phyloP scores from a whole-genome alignment of 2,888 invertebrate genomes.

The Selenia dentaria region DNA sequence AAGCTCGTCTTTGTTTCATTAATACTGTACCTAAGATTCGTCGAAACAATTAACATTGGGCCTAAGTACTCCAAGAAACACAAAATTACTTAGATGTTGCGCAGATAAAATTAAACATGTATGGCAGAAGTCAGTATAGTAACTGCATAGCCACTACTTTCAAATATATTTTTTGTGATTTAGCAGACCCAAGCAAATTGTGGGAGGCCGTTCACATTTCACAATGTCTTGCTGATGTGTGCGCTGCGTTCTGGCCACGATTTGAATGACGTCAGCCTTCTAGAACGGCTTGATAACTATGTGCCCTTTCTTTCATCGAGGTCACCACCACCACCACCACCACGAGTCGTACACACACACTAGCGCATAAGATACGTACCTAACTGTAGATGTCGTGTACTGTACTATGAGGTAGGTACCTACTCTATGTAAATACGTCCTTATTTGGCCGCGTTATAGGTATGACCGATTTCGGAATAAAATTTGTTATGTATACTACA shows the following conservation, averaged over 20 bases:
- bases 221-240: conserved; percentile 72
- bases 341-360: conserved; percentile 73
- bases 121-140: conserved; percentile 75
- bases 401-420: too few species aligned
- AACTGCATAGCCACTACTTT: conserved; percentile 81
- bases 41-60: conserved; percentile 77
- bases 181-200: conserved; percentile 69
- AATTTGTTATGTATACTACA: too few species aligned
- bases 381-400: conserved; percentile 31
- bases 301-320: conserved; percentile 72
- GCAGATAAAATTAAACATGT: conserved; percentile 74
- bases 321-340: too few species aligned
- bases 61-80: conserved; percentile 70
- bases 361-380: conserved; percentile 45
- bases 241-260: conserved; percentile 67
- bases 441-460: conserved; percentile 51
- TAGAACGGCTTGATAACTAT: conserved; percentile 72
- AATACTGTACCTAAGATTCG: conserved; percentile 82
- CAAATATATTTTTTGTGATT: conserved; percentile 69
- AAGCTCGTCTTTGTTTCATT: conserved; percentile 43
- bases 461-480: conserved; percentile 23
- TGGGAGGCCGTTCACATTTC: conserved; percentile 83
- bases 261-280: conserved; percentile 80
- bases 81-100: conserved; percentile 60
- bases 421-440: too few species aligned